Evolutionary conservation across 1,140 invertebrate genomes (phyloP).

Genomic region (Neodiprion pinetum): DNA sequence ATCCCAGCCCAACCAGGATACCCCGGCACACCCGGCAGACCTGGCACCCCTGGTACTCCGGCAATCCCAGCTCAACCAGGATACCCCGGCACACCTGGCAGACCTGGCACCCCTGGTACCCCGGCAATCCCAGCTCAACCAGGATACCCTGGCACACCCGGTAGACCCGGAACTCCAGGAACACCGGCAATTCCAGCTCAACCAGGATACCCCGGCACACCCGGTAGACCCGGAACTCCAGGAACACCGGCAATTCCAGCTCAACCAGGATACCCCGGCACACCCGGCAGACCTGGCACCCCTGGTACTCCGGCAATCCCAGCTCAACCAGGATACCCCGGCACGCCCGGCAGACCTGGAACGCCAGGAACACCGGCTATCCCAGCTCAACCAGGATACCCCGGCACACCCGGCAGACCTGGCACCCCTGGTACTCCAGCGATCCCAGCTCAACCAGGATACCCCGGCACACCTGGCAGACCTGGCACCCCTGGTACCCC

Average conservation of each 20-base stretch:
- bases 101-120: too few species aligned
- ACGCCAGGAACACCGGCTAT: too few species aligned
- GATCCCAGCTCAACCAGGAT: too few species aligned
- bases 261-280: constrained; percentile 24
- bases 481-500: too few species aligned
- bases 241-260: too few species aligned
- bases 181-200: constrained; percentile 45
- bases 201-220: not conserved
- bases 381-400: constrained; percentile 17
- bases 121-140: not conserved
- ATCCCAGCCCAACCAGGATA: constrained; percentile 12
- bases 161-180: constrained; percentile 34
- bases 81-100: too few species aligned
- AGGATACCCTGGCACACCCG: constrained; percentile 28
- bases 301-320: constrained; percentile 34
- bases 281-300: constrained; percentile 35
- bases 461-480: too few species aligned
- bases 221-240: too few species aligned
- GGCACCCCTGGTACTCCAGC: too few species aligned
- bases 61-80: constrained; percentile 42
- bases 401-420: constrained; percentile 35
- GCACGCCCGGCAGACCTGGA: too few species aligned
- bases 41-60: constrained; percentile 34
- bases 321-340: constrained; percentile 37
- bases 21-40: constrained; percentile 32